Base-by-base conservation (phyloP, 1,140 invertebrate species). In the Asbolus verrucosus region DNA sequence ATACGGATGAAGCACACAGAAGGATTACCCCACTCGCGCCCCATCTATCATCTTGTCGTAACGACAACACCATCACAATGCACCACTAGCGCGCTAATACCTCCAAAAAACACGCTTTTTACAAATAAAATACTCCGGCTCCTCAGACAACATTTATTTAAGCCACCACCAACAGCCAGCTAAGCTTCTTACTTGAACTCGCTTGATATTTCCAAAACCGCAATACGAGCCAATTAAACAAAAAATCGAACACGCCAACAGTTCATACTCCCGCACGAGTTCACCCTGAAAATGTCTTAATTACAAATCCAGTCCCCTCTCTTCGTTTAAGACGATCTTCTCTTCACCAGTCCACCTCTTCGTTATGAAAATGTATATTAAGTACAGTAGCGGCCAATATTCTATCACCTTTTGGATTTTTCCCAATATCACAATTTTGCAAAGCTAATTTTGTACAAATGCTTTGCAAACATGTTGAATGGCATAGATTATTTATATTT, bases 1-100 rank as follows among this genome's bases (percentile, higher is more conserved):
- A 63, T 63, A 63, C 61, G 33, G 33, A 38, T 39, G 61, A 63
- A 63, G 39, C 21, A 16, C 27, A 41, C 33, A n/a, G 21, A 33
- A 63, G 61, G 61, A 63, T 63, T 63, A 63, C 33, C 41, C 61
- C 33, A 63, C 61, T 63, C 33, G 31, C 18, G 39, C 33, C 36
- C 61, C 39, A 63, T 63, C 39, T 63, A 63, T 63, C 61, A 63
- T 63, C 39, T 63, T 63, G 61, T 38, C 33, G 33, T 1, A 6
- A 15, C 13, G 31, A 63, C 31, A 63, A 41, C 61, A 31, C 9
- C 31, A 27, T 41, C 61, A 63, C 61, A 63, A 63, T 41, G 39
- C 61, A 63, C 39, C 61, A 33, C 39, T 24, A 39, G n/a, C 61
- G 61, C 46, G 46, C 21, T 54, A 54, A 54, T 54, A 54, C 46